phyloP scores from a whole-genome alignment of 2,113 vertebrate genomes.

The Pollachius pollachius region DNA sequence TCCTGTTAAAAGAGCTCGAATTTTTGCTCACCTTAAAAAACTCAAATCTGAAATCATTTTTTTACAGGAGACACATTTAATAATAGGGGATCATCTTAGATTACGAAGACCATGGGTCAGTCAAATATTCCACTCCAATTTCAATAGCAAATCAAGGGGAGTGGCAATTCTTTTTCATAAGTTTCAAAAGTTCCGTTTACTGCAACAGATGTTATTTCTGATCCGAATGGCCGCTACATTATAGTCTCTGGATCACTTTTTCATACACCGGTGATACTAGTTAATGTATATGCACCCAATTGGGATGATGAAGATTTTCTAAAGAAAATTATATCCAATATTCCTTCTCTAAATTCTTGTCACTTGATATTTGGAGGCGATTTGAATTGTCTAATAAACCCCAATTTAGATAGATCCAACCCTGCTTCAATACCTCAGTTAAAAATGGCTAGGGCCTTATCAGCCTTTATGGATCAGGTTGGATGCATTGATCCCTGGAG shows the following conservation, averaged over 20 bases:
- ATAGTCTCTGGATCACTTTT: not conserved
- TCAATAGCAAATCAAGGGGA: not conserved
- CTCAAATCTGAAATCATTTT: not conserved
- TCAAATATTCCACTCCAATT: constrained; percentile 8
- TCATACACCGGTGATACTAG: constrained; percentile 1
- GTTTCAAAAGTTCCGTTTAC: too few relatives aligned
- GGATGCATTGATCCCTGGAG: constrained; percentile 5
- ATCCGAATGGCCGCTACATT: not conserved
- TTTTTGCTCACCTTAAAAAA: too few relatives aligned
- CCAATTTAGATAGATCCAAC: not conserved
- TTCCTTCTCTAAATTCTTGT: not conserved
- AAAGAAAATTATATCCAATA: not conserved
- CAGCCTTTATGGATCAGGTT: constrained; percentile 1
- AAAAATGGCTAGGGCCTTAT: not conserved
- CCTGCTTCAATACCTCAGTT: not conserved
- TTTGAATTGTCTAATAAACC: not conserved
- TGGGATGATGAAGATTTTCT: not conserved
- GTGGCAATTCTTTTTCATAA: not conserved
- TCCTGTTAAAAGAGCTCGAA: too few relatives aligned
- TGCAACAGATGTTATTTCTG: too few relatives aligned
- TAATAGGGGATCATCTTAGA: constrained; percentile 8
- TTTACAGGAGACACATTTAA: too few relatives aligned
- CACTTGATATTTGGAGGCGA: too few relatives aligned
- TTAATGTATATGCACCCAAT: not conserved
- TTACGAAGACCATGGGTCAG: constrained; percentile 7